phyloP scores from a whole-genome alignment of 1,140 invertebrate genomes.

The Agrilus planipennis region DNA sequence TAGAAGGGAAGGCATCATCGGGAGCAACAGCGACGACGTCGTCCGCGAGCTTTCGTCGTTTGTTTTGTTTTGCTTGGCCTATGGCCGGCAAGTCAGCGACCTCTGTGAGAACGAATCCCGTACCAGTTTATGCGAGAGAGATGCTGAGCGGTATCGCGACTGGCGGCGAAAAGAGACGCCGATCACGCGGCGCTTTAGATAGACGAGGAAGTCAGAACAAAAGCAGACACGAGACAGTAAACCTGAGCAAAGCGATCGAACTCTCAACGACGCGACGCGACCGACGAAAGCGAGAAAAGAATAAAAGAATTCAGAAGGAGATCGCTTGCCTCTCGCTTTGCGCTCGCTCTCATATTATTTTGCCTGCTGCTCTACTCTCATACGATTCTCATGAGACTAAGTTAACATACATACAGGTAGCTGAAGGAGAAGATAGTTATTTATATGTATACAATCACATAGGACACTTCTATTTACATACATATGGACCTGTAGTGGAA shows the following conservation, averaged over 20 bases:
- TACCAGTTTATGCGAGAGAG: slow-evolving; percentile 14
- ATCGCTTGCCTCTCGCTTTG: too few species aligned
- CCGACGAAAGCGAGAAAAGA: slow-evolving; percentile 13
- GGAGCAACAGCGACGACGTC: too few species aligned
- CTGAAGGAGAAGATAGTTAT: too few species aligned
- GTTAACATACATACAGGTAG: too few species aligned
- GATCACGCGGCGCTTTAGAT: slow-evolving; percentile 9
- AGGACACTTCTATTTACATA: too few species aligned
- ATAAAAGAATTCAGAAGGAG: slow-evolving; percentile 14
- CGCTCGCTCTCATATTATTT: too few species aligned
- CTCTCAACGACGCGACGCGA: too few species aligned
- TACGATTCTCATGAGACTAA: too few species aligned
- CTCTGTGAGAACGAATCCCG: slow-evolving; percentile 28
- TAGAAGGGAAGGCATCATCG: too few species aligned
- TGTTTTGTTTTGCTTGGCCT: slow-evolving; percentile 30
- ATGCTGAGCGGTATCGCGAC: slow-evolving; percentile 10
- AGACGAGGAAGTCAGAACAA: slow-evolving; percentile 24
- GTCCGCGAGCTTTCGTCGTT: slow-evolving; percentile 21
- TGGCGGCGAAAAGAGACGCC: slow-evolving; percentile 6
- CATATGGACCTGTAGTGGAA: too few species aligned
- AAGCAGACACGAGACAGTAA: slow-evolving; percentile 23
- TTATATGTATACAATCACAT: too few species aligned
- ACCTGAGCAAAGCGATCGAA: slow-evolving; percentile 14
- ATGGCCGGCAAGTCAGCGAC: slow-evolving; percentile 29
- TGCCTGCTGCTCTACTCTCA: too few species aligned